Conservation (phyloP, 2,888 invertebrate species). For the Achlya flavicornis region DNA sequence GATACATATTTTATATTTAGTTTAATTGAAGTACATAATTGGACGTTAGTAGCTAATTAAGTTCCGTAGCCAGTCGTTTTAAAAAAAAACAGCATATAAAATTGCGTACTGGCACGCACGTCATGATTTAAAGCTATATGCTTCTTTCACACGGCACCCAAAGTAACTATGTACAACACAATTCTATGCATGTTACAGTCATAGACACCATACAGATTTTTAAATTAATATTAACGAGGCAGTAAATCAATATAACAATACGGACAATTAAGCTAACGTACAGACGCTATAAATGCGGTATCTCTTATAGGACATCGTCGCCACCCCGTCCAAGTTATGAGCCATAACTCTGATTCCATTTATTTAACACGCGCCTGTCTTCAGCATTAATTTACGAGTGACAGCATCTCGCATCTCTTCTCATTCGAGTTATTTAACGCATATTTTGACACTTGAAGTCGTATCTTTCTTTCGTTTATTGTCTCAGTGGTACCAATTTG, state of each 20-base stretch:
- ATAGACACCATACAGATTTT: neutral
- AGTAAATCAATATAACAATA: slow-evolving; percentile 45
- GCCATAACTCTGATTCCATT: slow-evolving; percentile 81
- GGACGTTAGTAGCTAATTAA: too few species aligned
- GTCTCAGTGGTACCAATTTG: slow-evolving; percentile 65
- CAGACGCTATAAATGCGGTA: slow-evolving; percentile 62
- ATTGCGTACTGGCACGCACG: too few species aligned
- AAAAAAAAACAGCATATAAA: too few species aligned
- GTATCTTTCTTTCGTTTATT: slow-evolving; percentile 66
- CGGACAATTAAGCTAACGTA: slow-evolving; percentile 42
- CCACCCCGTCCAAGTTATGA: slow-evolving; percentile 69
- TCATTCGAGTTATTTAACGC: slow-evolving; percentile 72
- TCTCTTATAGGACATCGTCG: slow-evolving; percentile 59
- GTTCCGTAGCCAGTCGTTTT: neutral
- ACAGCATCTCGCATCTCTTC: slow-evolving; percentile 74
- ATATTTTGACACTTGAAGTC: slow-evolving; percentile 76
- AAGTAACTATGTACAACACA: neutral
- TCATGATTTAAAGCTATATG: too few species aligned
- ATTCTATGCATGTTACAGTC: neutral
- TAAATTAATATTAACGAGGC: slow-evolving; percentile 27
- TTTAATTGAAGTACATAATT: too few species aligned
- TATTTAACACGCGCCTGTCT: slow-evolving; percentile 67
- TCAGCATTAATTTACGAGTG: slow-evolving; percentile 79
- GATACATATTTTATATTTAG: too few species aligned
- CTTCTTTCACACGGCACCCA: neutral